Base-by-base conservation (phyloP, 2,797 vertebrate species). In the Galagoides demidoff region DNA sequence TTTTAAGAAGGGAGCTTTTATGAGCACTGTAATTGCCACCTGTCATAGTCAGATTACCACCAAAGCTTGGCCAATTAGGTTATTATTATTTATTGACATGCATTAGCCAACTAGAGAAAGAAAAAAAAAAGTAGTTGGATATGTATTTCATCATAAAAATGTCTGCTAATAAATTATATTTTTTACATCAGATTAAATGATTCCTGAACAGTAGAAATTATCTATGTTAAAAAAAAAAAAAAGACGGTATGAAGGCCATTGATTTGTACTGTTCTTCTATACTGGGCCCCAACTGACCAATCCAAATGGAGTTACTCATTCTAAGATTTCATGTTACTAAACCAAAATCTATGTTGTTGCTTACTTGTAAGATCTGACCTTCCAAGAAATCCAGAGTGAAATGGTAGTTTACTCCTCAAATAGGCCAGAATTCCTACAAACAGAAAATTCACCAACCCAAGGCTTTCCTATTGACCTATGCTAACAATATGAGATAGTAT, bases 61-160 rank as follows among this genome's bases (percentile, higher is more conserved):
- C 34, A 96, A 95, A 94, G 14, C 74, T 77, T 7, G 6, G 6
- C 49, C 55, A 97, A 96, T 97, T 97, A 93, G 45, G 93, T 95
- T 95, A 89, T 93, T 96, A 96, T 95, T 77, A 0, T 96, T 97
- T 96, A 96, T 96, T 95, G 96, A 89, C 52, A 92, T 77, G 59
- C 94, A 84, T 77, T 97, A 95, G 23, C 17, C 25, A 66, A 27
- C 81, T n/a, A 89, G 55, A 89, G 84, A 88, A 92, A 85, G 70
- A 90, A 93, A 81, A 2, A 90, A 89, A 89, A 82, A 93, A 93
- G 39, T 73, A 74, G 31, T 85, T 85, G 12, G 70, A 86, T 29
- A 19, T 0, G 0, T 82, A 73, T 97, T 98, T 97, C 74, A 92
- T 89, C 76, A 94, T 86, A 96, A 98, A 86, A 52, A 68, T 86